Evolutionary conservation across 2,888 invertebrate species (phyloP), one percentile per base, ranked within the genome.

Genomic region (Cantharis rustica): DNA sequence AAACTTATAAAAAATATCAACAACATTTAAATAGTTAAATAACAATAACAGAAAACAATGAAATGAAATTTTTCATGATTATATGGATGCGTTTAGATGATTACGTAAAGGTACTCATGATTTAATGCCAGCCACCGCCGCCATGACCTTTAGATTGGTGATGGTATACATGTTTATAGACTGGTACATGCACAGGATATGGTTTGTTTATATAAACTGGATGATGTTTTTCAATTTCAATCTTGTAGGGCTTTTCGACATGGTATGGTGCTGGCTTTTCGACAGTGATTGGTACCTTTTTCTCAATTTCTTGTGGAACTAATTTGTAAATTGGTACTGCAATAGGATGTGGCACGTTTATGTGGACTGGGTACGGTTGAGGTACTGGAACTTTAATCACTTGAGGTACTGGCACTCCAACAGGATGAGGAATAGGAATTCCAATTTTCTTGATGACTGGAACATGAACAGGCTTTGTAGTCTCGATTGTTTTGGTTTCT

Each of bases 111-210:
- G n/a, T 61, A 63, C 62, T 73, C 17, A 20, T 27, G 71, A 9
- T 47, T 47, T 47, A 47, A 47, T 73, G 69, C 69, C 73, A 69
- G 9, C 73, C 69, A n/a, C 73, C 27, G 16, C 75, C 72, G 13
- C 64, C 64, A n/a, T 66, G 64, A 20, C 23, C 23, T 63, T 86
- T 86, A 17, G 86, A 84, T n/a, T 85, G 85, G 85, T 92, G 91
- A 87, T 93, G 93, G 89, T 93, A 92, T 82, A 94, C 90, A 87
- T 94, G 94, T 86, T 93, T 94, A 89, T 93, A 94, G 16, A 94
- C 92, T 63, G 93, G 93, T 11, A 92, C 91, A 81, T 94, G 94
- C 82, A 94, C 93, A 75, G 93, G 93, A 88, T 94, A 94, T 7
- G 94, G 93, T 85, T 93, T 93, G 83, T 92, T 91, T 15, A 88